Conservation (phyloP, 2,797 vertebrate species). For the Todus mexicanus region DNA sequence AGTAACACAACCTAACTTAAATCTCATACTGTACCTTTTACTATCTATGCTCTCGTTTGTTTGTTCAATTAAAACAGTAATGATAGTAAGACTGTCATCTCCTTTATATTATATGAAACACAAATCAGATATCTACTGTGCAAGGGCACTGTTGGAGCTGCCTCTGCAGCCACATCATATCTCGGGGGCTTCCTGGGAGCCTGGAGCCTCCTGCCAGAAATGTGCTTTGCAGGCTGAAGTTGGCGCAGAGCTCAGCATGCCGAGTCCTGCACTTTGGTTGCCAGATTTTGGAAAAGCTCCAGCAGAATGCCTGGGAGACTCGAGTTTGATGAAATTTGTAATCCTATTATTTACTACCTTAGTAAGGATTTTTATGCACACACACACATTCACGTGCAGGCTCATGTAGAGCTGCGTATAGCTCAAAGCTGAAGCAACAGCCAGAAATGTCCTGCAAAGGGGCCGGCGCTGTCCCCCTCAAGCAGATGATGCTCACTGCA, state of each 20-base stretch:
- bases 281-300: slow-evolving; percentile 32
- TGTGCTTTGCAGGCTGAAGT: neutral
- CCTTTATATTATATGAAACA: neutral
- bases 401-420: neutral
- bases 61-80: neutral
- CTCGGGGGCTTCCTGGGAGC: neutral
- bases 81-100: neutral
- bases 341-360: neutral
- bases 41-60: neutral
- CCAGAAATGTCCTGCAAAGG: neutral
- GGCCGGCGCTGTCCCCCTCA: fast-evolving
- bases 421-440: neutral
- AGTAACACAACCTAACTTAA: neutral
- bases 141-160: neutral
- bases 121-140: neutral
- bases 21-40: neutral
- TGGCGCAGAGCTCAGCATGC: neutral
- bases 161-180: neutral
- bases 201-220: neutral
- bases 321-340: neutral
- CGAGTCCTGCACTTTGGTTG: neutral
- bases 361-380: neutral
- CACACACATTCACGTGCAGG: fast-evolving
- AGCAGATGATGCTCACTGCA: neutral
- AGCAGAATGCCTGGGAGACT: neutral